phyloP scores from a whole-genome alignment of 2,113 vertebrate genomes.

The Brachyhypopomus gauderio region DNA sequence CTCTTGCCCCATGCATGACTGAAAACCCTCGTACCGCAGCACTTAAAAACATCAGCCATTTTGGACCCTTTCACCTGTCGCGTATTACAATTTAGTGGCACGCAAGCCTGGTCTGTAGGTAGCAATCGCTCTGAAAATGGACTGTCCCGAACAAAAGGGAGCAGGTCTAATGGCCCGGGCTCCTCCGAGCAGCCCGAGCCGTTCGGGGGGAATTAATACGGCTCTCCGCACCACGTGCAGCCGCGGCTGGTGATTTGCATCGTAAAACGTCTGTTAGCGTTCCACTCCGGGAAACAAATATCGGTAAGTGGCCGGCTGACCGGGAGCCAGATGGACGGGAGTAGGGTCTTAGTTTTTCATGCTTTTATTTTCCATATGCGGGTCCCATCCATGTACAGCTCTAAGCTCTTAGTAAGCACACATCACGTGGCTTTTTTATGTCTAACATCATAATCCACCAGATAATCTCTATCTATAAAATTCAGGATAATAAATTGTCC shows the following conservation, averaged over 20 bases:
- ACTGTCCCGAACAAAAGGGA: slow-evolving; percentile 56
- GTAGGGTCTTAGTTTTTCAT: slow-evolving; percentile 46
- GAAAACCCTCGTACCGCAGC: slow-evolving; percentile 10
- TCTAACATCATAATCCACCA: slow-evolving; percentile 67
- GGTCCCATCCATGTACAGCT: slow-evolving; percentile 66
- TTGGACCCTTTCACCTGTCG: neutral
- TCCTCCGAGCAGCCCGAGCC: slow-evolving; percentile 59
- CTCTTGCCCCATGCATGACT: neutral
- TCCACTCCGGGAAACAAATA: slow-evolving; percentile 72
- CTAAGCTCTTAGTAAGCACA: slow-evolving; percentile 73
- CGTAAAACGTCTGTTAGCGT: slow-evolving; percentile 71
- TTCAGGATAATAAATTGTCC: slow-evolving; percentile 69
- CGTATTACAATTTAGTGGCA: neutral
- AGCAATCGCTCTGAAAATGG: slow-evolving; percentile 54
- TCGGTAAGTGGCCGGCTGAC: slow-evolving; percentile 67
- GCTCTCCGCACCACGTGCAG: slow-evolving; percentile 61
- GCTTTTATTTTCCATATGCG: slow-evolving; percentile 61
- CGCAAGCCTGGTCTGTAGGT: too few species aligned
- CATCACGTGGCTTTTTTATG: slow-evolving; percentile 62
- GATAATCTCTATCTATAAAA: slow-evolving; percentile 76
- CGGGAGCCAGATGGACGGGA: slow-evolving; percentile 58
- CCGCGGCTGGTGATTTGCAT: slow-evolving; percentile 74
- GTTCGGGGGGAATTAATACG: slow-evolving; percentile 69
- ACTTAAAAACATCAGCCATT: slow-evolving; percentile 27
- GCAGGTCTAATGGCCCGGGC: slow-evolving; percentile 58